Base-by-base conservation (phyloP, 1,140 invertebrate species). In the Scaptomyza pallida region DNA sequence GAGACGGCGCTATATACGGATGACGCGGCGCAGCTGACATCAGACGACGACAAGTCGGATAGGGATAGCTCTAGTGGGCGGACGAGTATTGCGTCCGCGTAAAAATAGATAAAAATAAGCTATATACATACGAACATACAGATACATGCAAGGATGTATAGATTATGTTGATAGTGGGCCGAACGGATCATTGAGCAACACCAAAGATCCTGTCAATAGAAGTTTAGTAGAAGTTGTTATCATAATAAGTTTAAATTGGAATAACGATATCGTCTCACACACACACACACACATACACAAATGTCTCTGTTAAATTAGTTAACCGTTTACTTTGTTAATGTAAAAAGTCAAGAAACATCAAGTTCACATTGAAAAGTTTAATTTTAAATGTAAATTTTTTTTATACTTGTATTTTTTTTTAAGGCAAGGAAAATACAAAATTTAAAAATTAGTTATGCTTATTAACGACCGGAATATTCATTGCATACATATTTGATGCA, bases 151-250 rank as follows among this genome's bases (percentile, higher is more conserved):
- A 56, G 17, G 10, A 37, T 56, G 13, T 63, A 54, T 54, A 5
- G 44, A 55, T 23, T n/a, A 63, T 33, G 43, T 17, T 8, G 21
- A 45, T 21, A 37, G 55, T 72, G 43, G 52, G 55, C 37, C 33
- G 21, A 68, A 57, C 43, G 77, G 77, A 78, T 78, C 75, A 67
- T 56, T 52, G 57, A 57, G 59, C 54, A 55, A 56, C 75, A 79
- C 79, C 79, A 85, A 83, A 83, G 80, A 83, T 79, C 80, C 75
- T 72, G 59, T 79, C 75, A 50, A 55, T 75, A 76, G 51, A 54
- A 48, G 52, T 71, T 75, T 51, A 56, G 37, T 37, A 56, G 30
- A 37, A 65, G 21, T 72, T 85, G 67, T 79, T 85, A 72, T 59
- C 56, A 5, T 71, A 45, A 56, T 69, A 48, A 55, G 60, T 47